Evolutionary conservation across 2,113 vertebrate species (phyloP).

Genomic region (Cyphomyrus discorhynchus): DNA sequence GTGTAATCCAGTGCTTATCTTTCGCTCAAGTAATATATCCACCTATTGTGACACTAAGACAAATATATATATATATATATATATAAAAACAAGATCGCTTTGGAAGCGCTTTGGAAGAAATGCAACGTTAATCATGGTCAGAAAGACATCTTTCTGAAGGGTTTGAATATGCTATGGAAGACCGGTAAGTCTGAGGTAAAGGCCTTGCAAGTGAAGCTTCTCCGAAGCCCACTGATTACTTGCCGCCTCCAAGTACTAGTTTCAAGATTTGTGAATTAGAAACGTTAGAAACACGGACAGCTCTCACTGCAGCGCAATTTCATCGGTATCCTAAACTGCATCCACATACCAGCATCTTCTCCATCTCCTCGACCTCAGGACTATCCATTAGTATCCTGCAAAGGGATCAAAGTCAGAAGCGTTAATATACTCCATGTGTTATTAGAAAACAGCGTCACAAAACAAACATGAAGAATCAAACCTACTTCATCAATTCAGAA

Average conservation of each 20-base stretch:
- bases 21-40: neutral
- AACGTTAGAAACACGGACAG: neutral
- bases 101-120: neutral
- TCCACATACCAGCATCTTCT: conserved; percentile 21
- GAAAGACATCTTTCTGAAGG: neutral
- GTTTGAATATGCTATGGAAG: neutral
- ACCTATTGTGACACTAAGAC: neutral
- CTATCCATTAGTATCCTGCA: conserved; percentile 19
- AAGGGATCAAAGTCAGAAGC: neutral
- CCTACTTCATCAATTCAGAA: neutral
- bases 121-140: neutral
- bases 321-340: neutral
- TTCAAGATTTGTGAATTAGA: neutral
- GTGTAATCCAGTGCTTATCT: neutral
- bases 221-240: too few species aligned
- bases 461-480: neutral
- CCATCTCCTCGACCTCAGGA: conserved; percentile 15
- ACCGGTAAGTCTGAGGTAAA: neutral
- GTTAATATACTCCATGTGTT: neutral
- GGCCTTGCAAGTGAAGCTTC: too few species aligned
- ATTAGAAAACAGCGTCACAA: neutral
- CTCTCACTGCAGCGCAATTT: neutral
- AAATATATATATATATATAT: too few species aligned
- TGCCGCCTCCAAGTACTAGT: too few species aligned
- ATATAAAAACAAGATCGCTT: neutral